Conservation (phyloP, 1,140 invertebrate species). For the Epicauta chinensis region DNA sequence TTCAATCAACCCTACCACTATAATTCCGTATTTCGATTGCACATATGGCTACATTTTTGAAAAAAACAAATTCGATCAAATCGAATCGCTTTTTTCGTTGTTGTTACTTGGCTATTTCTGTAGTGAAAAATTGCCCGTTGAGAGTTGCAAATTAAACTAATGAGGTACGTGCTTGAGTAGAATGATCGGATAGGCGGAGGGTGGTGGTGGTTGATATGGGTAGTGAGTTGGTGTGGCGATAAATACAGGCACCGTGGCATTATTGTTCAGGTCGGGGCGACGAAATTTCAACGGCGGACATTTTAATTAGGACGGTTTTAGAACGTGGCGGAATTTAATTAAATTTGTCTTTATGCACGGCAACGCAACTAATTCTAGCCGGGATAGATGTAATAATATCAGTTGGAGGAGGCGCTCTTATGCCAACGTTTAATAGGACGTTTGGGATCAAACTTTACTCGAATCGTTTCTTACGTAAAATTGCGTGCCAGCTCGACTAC, state of each 20-base stretch:
- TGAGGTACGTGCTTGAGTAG: conserved; percentile 12
- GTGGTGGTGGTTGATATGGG: conserved; percentile 1
- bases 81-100: too few species aligned
- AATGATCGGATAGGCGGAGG: neutral
- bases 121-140: conserved; percentile 8
- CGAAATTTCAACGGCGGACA: conserved; percentile 15
- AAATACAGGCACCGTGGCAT: conserved; percentile 4
- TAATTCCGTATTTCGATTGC: too few species aligned
- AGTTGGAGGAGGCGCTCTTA: conserved; percentile 7
- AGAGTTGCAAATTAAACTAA: conserved; percentile 15
- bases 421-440: conserved; percentile 10
- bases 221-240: conserved; percentile 3
- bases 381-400: conserved; percentile 13
- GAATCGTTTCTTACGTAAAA: conserved; percentile 10
- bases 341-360: conserved; percentile 16
- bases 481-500: conserved; percentile 6
- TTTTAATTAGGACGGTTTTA: conserved; percentile 17
- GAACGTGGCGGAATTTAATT: conserved; percentile 14
- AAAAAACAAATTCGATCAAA: too few species aligned
- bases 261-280: neutral
- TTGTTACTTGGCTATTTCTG: too few species aligned
- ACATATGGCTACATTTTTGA: too few species aligned
- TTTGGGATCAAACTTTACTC: conserved; percentile 15
- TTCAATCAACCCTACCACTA: conserved; percentile 26
- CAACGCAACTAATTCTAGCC: conserved; percentile 12